phyloP scores from a whole-genome alignment of 2,888 invertebrate genomes.

The Melanchra persicariae region DNA sequence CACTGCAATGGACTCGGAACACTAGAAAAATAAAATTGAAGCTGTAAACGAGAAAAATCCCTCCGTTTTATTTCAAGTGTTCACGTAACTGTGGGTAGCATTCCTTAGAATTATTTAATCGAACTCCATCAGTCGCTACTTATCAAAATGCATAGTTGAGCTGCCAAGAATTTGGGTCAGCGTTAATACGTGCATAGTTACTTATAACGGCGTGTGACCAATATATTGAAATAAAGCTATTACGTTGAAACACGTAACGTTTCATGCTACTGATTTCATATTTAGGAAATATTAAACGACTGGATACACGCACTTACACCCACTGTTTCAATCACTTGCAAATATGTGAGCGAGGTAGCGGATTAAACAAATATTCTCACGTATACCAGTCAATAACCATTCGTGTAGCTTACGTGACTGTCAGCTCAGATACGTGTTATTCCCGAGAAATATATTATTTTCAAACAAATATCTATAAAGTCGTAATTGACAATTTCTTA shows the following conservation, averaged over 20 bases:
- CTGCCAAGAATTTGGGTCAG: slow-evolving; percentile 63
- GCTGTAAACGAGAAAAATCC: slow-evolving; percentile 43
- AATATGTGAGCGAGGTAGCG: slow-evolving; percentile 68
- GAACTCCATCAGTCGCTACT: slow-evolving; percentile 37
- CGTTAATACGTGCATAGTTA: slow-evolving; percentile 42
- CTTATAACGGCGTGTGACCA: slow-evolving; percentile 51
- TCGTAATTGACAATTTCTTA: slow-evolving; percentile 61
- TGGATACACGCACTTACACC: slow-evolving; percentile 70
- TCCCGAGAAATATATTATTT: slow-evolving; percentile 62
- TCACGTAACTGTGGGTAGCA: slow-evolving; percentile 33
- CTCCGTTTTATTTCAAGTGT: slow-evolving; percentile 46
- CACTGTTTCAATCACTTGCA: slow-evolving; percentile 47
- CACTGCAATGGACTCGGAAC: slow-evolving; percentile 51
- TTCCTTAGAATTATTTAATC: slow-evolving; percentile 50
- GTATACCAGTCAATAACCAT: slow-evolving; percentile 80
- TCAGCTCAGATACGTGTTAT: slow-evolving; percentile 77
- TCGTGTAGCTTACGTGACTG: slow-evolving; percentile 81
- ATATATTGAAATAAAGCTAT: slow-evolving; percentile 63
- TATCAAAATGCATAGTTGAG: slow-evolving; percentile 61
- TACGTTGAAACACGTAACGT: slow-evolving; percentile 75
- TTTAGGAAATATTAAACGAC: slow-evolving; percentile 75
- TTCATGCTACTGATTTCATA: slow-evolving; percentile 73
- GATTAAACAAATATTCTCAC: slow-evolving; percentile 87
- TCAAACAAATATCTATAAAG: slow-evolving; percentile 56
- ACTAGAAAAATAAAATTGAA: slow-evolving; percentile 53